Evolutionary conservation across 2,113 vertebrate species (phyloP).

Genomic region (Spilogale gracilis): DNA sequence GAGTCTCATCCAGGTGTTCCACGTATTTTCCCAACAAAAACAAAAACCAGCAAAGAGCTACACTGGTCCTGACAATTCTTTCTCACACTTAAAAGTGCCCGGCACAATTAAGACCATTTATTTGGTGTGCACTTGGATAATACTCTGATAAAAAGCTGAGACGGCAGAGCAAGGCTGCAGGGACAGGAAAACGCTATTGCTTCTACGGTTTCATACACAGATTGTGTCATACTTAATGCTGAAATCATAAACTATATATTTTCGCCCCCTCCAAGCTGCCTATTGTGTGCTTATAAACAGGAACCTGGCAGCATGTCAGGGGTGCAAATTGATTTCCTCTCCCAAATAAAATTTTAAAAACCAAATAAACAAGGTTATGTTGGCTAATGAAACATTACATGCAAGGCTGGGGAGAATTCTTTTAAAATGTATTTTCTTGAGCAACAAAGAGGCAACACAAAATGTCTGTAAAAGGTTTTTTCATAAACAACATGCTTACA

Average conservation of each 20-base stretch:
- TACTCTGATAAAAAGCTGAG: constrained; percentile 40
- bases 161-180: constrained; percentile 65
- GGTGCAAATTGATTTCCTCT: constrained; percentile 91
- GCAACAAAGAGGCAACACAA: constrained; percentile 83
- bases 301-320: constrained; percentile 90
- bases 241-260: constrained; percentile 85
- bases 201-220: constrained; percentile 75
- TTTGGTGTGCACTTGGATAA: constrained; percentile 32
- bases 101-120: constrained; percentile 60
- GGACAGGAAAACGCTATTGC: constrained; percentile 58
- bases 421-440: constrained; percentile 86
- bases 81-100: constrained; percentile 63
- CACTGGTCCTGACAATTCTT: constrained; percentile 72
- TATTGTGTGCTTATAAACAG: constrained; percentile 91
- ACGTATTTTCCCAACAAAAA: constrained; percentile 68
- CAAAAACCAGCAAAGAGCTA: constrained; percentile 76
- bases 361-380: constrained; percentile 91
- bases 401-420: constrained; percentile 87
- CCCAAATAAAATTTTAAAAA: constrained; percentile 91
- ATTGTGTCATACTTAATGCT: constrained; percentile 84
- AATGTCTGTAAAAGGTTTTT: constrained; percentile 82
- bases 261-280: constrained; percentile 84
- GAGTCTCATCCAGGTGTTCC: constrained; percentile 62
- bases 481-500: constrained; percentile 85
- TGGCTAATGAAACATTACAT: constrained; percentile 91